Evolutionary conservation across 2,113 vertebrate species (phyloP).

Genomic region (Chionodraco myersi): DNA sequence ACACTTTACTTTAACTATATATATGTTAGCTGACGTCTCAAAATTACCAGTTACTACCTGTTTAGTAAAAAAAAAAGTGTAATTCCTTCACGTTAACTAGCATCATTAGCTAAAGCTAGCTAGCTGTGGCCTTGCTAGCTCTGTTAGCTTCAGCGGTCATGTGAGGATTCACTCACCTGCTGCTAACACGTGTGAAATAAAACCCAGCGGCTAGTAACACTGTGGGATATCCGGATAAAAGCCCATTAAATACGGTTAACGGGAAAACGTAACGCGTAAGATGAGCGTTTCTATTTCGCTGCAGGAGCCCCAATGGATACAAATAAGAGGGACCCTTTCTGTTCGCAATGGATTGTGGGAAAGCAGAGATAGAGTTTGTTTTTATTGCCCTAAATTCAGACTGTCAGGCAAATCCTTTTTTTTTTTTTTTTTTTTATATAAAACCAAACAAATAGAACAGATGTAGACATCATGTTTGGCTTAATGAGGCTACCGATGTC

Average conservation of each 20-base stretch:
- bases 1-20: neutral
- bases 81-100: constrained; percentile 31
- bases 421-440: no score
- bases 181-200: neutral
- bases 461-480: no score
- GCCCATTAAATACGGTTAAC: constrained; percentile 40
- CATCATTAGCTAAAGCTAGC: constrained; percentile 59
- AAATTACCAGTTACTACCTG: neutral
- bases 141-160: constrained; percentile 49
- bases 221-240: neutral
- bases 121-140: constrained; percentile 64
- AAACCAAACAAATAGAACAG: no score
- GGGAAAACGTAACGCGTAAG: neutral
- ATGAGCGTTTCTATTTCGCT: constrained; percentile 11
- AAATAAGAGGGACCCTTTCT: constrained; percentile 58
- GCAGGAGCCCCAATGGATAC: constrained; percentile 18
- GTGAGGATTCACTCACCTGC: constrained; percentile 66
- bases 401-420: no score
- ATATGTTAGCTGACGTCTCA: neutral
- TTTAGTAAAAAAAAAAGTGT: neutral
- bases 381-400: constrained; percentile 5
- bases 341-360: constrained; percentile 78
- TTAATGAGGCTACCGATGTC: no score
- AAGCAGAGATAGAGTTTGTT: neutral
- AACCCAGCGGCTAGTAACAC: neutral